These are phyloP conservation scores for Scalopus aquaticus DNA, from an alignment of 2,113 vertebrate genomes.

Conservation along the genomic window DNA sequence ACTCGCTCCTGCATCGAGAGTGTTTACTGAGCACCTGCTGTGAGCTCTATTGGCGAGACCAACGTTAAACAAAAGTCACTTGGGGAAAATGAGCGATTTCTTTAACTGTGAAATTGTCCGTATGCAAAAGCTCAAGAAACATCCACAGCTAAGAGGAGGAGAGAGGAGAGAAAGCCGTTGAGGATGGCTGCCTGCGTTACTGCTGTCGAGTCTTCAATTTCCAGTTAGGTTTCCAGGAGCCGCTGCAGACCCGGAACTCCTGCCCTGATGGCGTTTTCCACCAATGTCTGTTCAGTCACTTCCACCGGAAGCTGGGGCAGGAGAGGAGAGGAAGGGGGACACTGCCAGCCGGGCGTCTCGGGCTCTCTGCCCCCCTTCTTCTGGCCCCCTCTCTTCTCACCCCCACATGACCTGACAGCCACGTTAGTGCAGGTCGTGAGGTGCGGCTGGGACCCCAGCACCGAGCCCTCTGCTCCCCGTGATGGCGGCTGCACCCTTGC, in stretches of 20 bases:
- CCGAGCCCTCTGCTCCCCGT: too few species aligned
- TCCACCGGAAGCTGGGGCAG: not conserved
- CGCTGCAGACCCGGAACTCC: not conserved
- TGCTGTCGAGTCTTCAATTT: not conserved
- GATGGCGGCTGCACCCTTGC: too few species aligned
- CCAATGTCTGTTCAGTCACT: not conserved
- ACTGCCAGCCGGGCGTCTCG: rapidly evolving
- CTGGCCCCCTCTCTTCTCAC: not conserved
- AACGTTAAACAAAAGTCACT: not conserved
- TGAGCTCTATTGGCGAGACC: not conserved
- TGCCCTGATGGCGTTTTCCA: rapidly evolving
- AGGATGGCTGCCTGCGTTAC: not conserved
- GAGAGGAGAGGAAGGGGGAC: not conserved
- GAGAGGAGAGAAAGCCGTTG: not conserved
- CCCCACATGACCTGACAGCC: rapidly evolving
- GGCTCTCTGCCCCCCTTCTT: not conserved
- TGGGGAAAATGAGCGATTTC: not conserved
- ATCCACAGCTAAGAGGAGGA: not conserved
- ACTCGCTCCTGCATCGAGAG: not conserved
- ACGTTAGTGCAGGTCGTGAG: not conserved
- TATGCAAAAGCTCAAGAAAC: not conserved
- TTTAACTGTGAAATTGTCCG: not conserved
- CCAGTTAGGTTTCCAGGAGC: not conserved
- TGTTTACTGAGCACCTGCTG: not conserved
- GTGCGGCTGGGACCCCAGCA: rapidly evolving